Percentiles rank a stretch among this genome's conserved stretches.
Conservation (phyloP, 2,797 vertebrate genomes). For the Thalassophryne amazonica region DNA sequence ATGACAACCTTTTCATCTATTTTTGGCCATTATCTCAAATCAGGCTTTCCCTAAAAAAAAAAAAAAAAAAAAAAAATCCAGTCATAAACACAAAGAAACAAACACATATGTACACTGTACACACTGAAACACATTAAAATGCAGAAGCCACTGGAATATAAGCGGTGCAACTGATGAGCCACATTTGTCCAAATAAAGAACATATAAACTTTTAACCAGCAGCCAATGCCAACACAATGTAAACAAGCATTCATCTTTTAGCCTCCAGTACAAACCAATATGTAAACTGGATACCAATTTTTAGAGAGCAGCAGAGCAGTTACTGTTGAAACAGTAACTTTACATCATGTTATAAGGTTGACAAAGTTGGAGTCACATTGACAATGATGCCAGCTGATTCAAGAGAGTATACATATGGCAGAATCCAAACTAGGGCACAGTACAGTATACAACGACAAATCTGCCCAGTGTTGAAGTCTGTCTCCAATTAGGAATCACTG, state of each 20-base stretch:
- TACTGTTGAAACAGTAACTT: conserved; percentile 35
- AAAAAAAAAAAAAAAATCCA: too few relatives aligned
- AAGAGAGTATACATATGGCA: conserved; percentile 17
- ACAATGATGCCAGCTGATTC: conserved; percentile 31
- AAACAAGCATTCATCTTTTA: conserved; percentile 49
- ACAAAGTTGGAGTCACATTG: conserved; percentile 21
- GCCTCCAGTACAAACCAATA: conserved; percentile 53
- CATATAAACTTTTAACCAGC: conserved; percentile 33
- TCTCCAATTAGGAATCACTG: conserved; percentile 30
- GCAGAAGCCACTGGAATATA: conserved; percentile 13
- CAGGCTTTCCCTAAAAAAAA: too few relatives aligned
- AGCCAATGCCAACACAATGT: conserved; percentile 32
- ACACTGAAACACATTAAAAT: neutral
- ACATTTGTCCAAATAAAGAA: conserved; percentile 38
- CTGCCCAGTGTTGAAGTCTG: conserved; percentile 3
- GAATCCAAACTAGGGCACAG: conserved; percentile 8
- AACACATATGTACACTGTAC: neutral
- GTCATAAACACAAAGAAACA: neutral
- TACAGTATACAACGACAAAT: conserved; percentile 15
- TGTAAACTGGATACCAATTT: conserved; percentile 35
- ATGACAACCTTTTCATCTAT: too few relatives aligned
- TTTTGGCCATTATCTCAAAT: too few relatives aligned
- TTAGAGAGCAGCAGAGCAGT: conserved; percentile 30
- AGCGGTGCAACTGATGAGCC: conserved; percentile 17
- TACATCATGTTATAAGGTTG: conserved; percentile 24